These are phyloP conservation scores for Homarus americanus DNA, from an alignment of 1,140 invertebrate species.

Conservation along the genomic window DNA sequence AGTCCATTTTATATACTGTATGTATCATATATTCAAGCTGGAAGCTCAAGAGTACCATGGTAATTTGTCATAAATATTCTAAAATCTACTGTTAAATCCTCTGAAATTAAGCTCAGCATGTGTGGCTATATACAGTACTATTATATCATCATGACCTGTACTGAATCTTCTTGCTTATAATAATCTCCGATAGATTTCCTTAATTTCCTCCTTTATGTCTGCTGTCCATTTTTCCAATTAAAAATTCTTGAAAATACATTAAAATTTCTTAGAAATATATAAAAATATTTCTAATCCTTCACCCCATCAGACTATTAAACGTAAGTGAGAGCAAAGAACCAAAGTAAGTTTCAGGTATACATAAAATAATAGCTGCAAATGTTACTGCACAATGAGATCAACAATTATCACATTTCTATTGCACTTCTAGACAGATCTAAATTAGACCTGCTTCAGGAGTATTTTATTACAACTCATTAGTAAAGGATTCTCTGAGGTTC, in stretches of 20 bases:
- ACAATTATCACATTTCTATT: conserved; percentile 42
- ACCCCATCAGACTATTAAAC: background rate
- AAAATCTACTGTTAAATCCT: too few relatives aligned
- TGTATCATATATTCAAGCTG: background rate
- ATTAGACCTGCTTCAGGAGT: background rate
- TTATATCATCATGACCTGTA: background rate
- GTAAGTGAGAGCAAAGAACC: background rate
- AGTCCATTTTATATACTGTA: too few relatives aligned
- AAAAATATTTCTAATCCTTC: background rate
- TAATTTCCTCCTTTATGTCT: background rate
- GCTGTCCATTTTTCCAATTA: background rate
- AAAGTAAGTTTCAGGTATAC: background rate
- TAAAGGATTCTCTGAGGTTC: conserved; percentile 21
- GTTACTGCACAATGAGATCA: conserved; percentile 13
- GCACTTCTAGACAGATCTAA: conserved; percentile 1
- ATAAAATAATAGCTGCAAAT: conserved; percentile 9
- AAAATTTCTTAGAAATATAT: background rate
- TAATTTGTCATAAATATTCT: too few relatives aligned
- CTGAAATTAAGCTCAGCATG: background rate
- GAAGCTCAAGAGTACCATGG: background rate
- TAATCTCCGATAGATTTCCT: background rate
- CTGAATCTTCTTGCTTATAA: background rate
- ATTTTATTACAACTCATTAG: background rate
- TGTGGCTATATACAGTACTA: background rate
- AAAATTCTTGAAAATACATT: background rate